Base-by-base conservation (phyloP, 2,888 invertebrate genomes). In the Latheticus oryzae region DNA sequence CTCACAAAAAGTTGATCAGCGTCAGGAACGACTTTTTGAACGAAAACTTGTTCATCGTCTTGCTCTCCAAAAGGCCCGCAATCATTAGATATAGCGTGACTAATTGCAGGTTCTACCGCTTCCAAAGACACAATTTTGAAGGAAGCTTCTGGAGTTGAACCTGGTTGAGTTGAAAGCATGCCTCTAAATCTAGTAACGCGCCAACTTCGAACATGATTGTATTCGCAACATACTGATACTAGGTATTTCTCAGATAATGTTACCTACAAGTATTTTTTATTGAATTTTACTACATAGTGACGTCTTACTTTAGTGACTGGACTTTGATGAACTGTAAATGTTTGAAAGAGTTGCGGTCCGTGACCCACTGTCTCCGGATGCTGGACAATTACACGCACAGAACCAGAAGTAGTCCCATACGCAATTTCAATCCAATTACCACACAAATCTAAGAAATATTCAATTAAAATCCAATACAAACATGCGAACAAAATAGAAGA, bases 371-470 rank as follows among this genome's bases (percentile, higher is more conserved):
- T 98, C 81, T 99, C 98, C 1, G 98, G 98, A 79, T 99, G 98
- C 72, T 98, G 98, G 0, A 98, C 97, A 56, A 99, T 97, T 1
- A 99, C 96, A 17, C 97, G 85, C 9, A 99, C 97, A 0, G 93
- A 93, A 1, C 98, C 98, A 9, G 92, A 93, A 65, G 91, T 89
- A 0, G 98, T 99, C 1, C 98, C 99, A 78, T 99, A 99, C 0
- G 98, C 99, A 70, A 99, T 98, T 81, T 99, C 99, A 72, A 99
- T 97, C 97, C 98, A 98, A 80, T 98, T 98, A 32, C 97, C 97
- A 79, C 95, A 95, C 55, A 96, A 83, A 83, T 93, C 96, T 95
- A 53, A 26, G 1, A 24, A 40, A 7, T 17, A 7, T 21, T 28
- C 21, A 33, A 33, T 11, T n/a, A n/a, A n/a, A 9, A 42, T 15